These are phyloP conservation scores for Chesias legatella DNA, from an alignment of 2,888 invertebrate genomes.

Conservation along the genomic window DNA sequence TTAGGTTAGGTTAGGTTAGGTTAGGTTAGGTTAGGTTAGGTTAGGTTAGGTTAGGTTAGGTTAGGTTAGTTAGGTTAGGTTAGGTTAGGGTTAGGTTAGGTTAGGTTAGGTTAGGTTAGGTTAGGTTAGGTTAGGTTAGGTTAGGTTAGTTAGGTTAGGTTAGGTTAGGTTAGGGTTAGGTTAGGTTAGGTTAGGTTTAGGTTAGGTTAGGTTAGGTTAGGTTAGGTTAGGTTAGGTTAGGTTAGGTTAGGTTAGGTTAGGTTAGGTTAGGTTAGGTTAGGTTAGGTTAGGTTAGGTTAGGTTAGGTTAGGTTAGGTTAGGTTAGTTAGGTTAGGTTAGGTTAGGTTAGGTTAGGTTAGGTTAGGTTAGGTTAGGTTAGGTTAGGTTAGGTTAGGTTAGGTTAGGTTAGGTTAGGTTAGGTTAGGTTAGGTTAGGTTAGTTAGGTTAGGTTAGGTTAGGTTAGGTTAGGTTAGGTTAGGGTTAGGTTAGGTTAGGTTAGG, in stretches of 20 bases:
- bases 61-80: conserved; percentile 9
- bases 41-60: conserved; percentile 6
- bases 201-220: conserved; percentile 10
- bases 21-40: conserved; percentile 1
- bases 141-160: conserved; percentile 6
- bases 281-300: background rate
- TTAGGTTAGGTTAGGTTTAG: conserved; percentile 8
- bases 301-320: conserved; percentile 3
- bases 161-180: conserved; percentile 8
- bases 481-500: conserved; percentile 11
- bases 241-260: conserved; percentile 4
- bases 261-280: conserved; percentile 2
- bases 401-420: conserved; percentile 9
- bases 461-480: conserved; percentile 6
- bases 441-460: conserved; percentile 4
- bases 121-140: conserved; percentile 9
- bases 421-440: conserved; percentile 6
- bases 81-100: conserved; percentile 10
- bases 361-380: conserved; percentile 8
- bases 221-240: conserved; percentile 14
- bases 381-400: conserved; percentile 10
- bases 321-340: conserved; percentile 4
- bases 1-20: conserved; percentile 4
- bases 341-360: conserved; percentile 7
- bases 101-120: conserved; percentile 10